A percentile compares a stretch with the other conserved stretches of the same genome.
phyloP scores from a whole-genome alignment of 2,888 invertebrate species.

The Rapana venosa region DNA sequence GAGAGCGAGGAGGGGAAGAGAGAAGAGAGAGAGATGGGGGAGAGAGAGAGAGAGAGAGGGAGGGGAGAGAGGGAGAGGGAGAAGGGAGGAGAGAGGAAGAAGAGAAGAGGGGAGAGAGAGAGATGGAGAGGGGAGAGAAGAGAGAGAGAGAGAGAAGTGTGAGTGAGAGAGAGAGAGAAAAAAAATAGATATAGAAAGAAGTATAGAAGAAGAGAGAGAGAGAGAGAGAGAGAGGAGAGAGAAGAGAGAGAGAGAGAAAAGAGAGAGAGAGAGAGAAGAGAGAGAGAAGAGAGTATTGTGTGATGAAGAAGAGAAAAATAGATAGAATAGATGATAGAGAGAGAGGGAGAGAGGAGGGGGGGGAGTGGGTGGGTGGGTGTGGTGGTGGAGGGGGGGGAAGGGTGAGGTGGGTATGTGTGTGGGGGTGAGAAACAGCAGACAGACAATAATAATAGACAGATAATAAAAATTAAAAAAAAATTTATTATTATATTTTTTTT shows the following conservation, averaged over 20 bases:
- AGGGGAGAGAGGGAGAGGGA: too few species aligned
- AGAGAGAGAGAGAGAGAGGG: too few species aligned
- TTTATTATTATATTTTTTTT: too few species aligned
- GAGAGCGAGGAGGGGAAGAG: too few species aligned
- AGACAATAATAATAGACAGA: too few species aligned
- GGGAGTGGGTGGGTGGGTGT: not conserved
- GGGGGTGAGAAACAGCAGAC: not conserved
- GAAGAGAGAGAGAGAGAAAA: not conserved
- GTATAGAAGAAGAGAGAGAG: not conserved
- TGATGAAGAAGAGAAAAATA: not conserved
- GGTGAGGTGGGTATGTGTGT: not conserved
- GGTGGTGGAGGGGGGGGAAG: not conserved
- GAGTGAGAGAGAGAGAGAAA: not conserved
- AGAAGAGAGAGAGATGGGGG: too few species aligned
- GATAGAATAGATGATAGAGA: not conserved
- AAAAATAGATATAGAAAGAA: not conserved
- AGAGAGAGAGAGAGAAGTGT: not conserved
- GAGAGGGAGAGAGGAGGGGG: not conserved
- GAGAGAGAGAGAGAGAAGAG: not conserved
- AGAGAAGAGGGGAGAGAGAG: too few species aligned
- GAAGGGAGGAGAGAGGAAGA: too few species aligned
- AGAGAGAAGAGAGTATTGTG: not conserved
- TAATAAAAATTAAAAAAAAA: too few species aligned
- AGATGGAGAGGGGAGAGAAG: not conserved
- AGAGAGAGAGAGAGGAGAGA: not conserved